Evolutionary conservation across 2,888 invertebrate genomes (phyloP), one percentile per base, ranked within the genome.

Genomic region (Hoplodrina blanda): DNA sequence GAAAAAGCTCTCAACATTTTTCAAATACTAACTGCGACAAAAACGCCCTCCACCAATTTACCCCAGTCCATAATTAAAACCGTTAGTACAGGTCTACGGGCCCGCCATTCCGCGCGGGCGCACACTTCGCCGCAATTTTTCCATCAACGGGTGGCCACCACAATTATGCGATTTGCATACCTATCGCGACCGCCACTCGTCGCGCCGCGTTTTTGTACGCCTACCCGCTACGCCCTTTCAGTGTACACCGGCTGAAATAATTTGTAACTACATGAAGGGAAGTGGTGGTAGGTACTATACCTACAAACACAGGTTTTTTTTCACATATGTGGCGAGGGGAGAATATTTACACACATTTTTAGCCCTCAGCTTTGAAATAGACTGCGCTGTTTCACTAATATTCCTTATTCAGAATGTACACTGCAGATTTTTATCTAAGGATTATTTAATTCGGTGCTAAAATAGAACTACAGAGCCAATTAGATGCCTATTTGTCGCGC

Each of bases 161-260:
- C 91, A 91, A 92, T 92, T 91, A 92, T 88, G 84, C 84, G 87
- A 92, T 92, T 92, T 92, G 91, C 92, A 92, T 92, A 88, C 82
- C 86, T 87, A 88, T 89, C 91, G 84, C 82, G 79, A 85, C 84
- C 84, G 80, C 81, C 85, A 69, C 76, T 73, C 81, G 74, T 46
- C 68, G 61, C 73, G 74, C 74, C 83, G 78, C 66, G 70, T 81
- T 82, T 78, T 82, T 81, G 59, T 64, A 55, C 68, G 73, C 78
- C 81, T 74, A 75, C 65, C 67, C 70, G 74, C 70, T 70, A 81
- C 84, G 84, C 84, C 87, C 69, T 77, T 85, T 77, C 75, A 70
- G 69, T 84, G 85, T 87, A 76, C 70, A 62, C 62, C 53, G 52
- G 54, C 65, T 68, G 56, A 83, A 77, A 76, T 79, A 73, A 77